A percentile compares a stretch with the other conserved stretches of the same genome.
These are phyloP conservation scores for Idaea dimidiata DNA, from an alignment of 2,888 invertebrate species.

Conservation along the genomic window DNA sequence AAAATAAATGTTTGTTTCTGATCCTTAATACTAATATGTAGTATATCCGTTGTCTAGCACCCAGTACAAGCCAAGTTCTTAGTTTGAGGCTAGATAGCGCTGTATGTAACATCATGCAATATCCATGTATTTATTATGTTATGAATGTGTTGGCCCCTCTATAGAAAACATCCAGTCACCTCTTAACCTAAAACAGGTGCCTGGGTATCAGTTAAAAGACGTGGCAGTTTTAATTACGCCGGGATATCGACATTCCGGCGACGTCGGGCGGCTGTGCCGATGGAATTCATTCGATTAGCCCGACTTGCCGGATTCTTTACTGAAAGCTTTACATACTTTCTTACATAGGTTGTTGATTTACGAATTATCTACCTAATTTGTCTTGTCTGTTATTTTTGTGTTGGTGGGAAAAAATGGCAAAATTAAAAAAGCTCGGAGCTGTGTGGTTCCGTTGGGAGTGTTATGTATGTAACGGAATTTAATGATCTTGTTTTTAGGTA, in stretches of 20 bases:
- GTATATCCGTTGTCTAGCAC: no score
- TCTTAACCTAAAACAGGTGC: constrained; percentile 49
- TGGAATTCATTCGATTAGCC: constrained; percentile 69
- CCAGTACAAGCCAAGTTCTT: no score
- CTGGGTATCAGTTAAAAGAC: constrained; percentile 59
- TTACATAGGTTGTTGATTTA: constrained; percentile 33
- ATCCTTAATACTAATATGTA: no score
- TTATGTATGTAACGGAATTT: no score
- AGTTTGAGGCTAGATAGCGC: no score
- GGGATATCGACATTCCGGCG: constrained; percentile 62
- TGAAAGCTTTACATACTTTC: constrained; percentile 34
- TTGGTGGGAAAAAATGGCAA: not conserved
- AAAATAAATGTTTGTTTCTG: no score
- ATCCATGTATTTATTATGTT: no score
- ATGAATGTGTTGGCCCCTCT: no score
- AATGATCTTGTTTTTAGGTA: no score
- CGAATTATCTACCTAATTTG: constrained; percentile 32
- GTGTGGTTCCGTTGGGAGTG: no score
- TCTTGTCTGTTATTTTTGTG: not conserved
- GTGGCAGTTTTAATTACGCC: constrained; percentile 69
- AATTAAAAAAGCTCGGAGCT: not conserved
- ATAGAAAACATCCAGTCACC: constrained; percentile 12
- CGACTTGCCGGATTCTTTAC: constrained; percentile 56
- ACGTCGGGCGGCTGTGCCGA: constrained; percentile 43
- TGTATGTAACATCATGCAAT: no score